These are phyloP conservation scores for Automeris io DNA, from an alignment of 2,888 invertebrate species.

Conservation along the genomic window DNA sequence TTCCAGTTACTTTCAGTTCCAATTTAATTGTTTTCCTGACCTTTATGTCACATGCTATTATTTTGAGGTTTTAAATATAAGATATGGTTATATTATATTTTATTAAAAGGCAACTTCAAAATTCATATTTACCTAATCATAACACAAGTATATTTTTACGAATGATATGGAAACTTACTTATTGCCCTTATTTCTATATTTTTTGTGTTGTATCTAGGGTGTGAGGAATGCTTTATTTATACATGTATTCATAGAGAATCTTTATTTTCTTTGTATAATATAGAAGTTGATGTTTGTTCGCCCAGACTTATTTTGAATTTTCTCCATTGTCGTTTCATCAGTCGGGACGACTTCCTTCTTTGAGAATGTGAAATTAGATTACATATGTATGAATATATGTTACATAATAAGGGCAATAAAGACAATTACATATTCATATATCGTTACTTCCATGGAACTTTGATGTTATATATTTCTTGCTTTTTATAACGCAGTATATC, in stretches of 20 bases:
- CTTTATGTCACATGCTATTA: too few relatives aligned
- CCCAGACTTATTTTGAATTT: slow-evolving; percentile 13
- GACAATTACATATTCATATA: too few relatives aligned
- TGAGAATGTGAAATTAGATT: neutral
- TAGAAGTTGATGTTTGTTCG: slow-evolving; percentile 1
- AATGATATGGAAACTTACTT: slow-evolving; percentile 44
- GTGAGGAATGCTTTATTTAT: slow-evolving; percentile 67
- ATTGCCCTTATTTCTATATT: slow-evolving; percentile 56
- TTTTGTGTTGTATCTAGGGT: slow-evolving; percentile 53
- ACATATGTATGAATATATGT: too few relatives aligned
- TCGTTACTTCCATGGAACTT: too few relatives aligned
- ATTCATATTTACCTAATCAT: slow-evolving; percentile 49
- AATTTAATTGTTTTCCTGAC: too few relatives aligned
- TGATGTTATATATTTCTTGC: too few relatives aligned
- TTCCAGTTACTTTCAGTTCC: neutral
- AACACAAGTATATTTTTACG: slow-evolving; percentile 53
- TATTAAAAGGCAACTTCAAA: slow-evolving; percentile 43
- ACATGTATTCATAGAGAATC: slow-evolving; percentile 55
- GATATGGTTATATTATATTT: too few relatives aligned
- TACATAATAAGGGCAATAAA: too few relatives aligned
- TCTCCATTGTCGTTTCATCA: slow-evolving; percentile 6
- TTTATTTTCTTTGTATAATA: slow-evolving; percentile 33
- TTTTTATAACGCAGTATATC: too few relatives aligned
- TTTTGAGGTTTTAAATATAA: too few relatives aligned
- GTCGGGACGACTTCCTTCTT: neutral